Percentiles rank a stretch among this genome's conserved stretches.
Evolutionary conservation across 2,797 vertebrate species (phyloP).

Genomic region (Danio aesculapii): DNA sequence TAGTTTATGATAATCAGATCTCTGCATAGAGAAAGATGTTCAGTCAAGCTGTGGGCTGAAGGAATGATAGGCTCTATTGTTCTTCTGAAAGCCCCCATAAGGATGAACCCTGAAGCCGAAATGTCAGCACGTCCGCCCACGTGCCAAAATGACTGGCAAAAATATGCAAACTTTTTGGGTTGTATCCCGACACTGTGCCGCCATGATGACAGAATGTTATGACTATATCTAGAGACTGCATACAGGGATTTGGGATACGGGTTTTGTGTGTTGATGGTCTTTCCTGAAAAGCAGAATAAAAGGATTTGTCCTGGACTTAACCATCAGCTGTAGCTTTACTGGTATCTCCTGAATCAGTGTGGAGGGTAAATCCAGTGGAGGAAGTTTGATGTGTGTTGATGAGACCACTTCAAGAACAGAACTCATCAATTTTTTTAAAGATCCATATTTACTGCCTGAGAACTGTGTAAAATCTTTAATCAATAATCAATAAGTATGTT

Average conservation of each 20-base stretch:
- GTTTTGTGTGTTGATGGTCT: neutral
- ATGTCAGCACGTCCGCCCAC: slow-evolving; percentile 53
- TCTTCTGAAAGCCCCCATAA: slow-evolving; percentile 39
- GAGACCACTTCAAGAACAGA: no score
- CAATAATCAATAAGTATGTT: no score
- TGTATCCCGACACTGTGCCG: neutral
- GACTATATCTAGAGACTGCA: slow-evolving; percentile 25
- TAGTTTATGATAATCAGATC: slow-evolving; percentile 35
- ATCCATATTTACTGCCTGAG: no score
- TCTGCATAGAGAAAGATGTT: slow-evolving; percentile 15
- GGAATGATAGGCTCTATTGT: slow-evolving; percentile 54
- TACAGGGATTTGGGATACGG: neutral
- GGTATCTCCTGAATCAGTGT: neutral
- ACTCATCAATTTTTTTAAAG: no score
- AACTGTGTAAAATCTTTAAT: no score
- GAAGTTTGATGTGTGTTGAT: no score
- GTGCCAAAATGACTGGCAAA: slow-evolving; percentile 36
- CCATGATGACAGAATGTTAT: slow-evolving; percentile 37
- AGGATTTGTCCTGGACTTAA: slow-evolving; percentile 9
- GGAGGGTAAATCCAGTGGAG: neutral
- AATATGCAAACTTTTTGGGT: slow-evolving; percentile 38
- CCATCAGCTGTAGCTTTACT: neutral
- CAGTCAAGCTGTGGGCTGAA: slow-evolving; percentile 45
- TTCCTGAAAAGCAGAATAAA: neutral
- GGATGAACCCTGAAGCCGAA: slow-evolving; percentile 47